Evolutionary conservation across 2,888 invertebrate genomes (phyloP).

Genomic region (Germaria angustata): DNA sequence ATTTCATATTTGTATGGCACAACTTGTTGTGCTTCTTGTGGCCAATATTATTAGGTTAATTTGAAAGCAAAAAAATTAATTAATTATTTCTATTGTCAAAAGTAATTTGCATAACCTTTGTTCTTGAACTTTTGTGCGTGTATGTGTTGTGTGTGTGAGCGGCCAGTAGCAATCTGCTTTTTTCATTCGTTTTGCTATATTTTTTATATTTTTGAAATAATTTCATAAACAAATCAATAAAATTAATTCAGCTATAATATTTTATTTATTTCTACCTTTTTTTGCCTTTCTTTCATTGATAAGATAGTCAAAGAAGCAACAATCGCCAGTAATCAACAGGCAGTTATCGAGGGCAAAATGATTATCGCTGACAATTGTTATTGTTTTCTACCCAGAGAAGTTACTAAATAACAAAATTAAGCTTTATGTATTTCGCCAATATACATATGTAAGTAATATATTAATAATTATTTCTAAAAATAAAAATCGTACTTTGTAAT

Average conservation of each 20-base stretch:
- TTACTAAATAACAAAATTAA: slow-evolving; percentile 8
- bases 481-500: slow-evolving; percentile 32
- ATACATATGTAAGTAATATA: background rate
- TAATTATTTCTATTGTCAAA: background rate
- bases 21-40: background rate
- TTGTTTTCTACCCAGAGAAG: too few relatives aligned
- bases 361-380: slow-evolving; percentile 37
- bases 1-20: background rate
- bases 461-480: background rate
- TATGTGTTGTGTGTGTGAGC: background rate
- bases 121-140: background rate
- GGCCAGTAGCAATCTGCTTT: background rate
- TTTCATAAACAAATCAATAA: slow-evolving; percentile 33
- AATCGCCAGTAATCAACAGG: background rate
- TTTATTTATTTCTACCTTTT: background rate
- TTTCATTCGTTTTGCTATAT: background rate
- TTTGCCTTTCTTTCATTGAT: slow-evolving; percentile 29
- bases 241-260: slow-evolving; percentile 20
- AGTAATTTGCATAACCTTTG: slow-evolving; percentile 10
- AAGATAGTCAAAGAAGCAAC: slow-evolving; percentile 41
- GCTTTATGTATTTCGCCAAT: too few relatives aligned
- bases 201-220: background rate
- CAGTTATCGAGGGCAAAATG: slow-evolving; percentile 39
- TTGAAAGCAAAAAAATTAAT: background rate
- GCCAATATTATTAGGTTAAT: background rate